Percentiles rank a stretch among this genome's conserved stretches.
Conservation (phyloP, 2,113 vertebrate genomes). For the Scomber japonicus region DNA sequence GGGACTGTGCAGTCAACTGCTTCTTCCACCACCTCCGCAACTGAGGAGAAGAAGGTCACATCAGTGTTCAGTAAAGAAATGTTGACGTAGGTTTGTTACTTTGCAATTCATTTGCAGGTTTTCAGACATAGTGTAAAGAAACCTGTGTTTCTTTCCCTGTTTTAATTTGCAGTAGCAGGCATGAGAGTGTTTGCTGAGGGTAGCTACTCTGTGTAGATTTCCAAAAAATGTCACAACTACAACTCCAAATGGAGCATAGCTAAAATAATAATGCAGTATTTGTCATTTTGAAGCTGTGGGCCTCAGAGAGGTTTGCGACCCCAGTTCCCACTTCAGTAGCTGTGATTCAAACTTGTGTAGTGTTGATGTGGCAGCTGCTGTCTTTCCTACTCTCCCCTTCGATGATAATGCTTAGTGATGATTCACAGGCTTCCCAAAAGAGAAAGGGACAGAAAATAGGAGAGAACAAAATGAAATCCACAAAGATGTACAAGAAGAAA, state of each 20-base stretch:
- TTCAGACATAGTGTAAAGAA: slow-evolving; percentile 14
- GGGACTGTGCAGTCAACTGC: slow-evolving; percentile 53
- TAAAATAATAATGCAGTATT: slow-evolving; percentile 15
- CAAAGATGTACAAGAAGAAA: slow-evolving; percentile 1
- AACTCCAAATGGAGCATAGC: slow-evolving; percentile 19
- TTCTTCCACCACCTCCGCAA: slow-evolving; percentile 69
- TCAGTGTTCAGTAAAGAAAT: slow-evolving; percentile 26
- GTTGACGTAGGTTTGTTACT: slow-evolving; percentile 19
- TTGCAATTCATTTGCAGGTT: slow-evolving; percentile 46
- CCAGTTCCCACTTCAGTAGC: not conserved
- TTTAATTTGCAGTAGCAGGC: slow-evolving; percentile 20
- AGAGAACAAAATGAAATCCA: slow-evolving; percentile 4
- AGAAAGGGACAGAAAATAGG: not conserved
- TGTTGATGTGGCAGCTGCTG: slow-evolving; percentile 26
- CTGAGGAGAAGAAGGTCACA: slow-evolving; percentile 64
- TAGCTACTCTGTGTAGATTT: slow-evolving; percentile 1
- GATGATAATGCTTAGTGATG: slow-evolving; percentile 30
- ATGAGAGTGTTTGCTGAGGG: slow-evolving; percentile 6
- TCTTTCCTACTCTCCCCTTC: not conserved
- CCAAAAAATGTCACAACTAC: slow-evolving; percentile 19
- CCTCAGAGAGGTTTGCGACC: slow-evolving; percentile 22
- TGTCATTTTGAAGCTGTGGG: slow-evolving; percentile 14
- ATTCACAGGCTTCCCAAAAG: slow-evolving; percentile 41
- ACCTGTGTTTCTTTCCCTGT: slow-evolving; percentile 29
- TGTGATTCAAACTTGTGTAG: slow-evolving; percentile 24